Evolutionary conservation across 2,113 vertebrate genomes (phyloP).

Genomic region (Triplophysa rosa): DNA sequence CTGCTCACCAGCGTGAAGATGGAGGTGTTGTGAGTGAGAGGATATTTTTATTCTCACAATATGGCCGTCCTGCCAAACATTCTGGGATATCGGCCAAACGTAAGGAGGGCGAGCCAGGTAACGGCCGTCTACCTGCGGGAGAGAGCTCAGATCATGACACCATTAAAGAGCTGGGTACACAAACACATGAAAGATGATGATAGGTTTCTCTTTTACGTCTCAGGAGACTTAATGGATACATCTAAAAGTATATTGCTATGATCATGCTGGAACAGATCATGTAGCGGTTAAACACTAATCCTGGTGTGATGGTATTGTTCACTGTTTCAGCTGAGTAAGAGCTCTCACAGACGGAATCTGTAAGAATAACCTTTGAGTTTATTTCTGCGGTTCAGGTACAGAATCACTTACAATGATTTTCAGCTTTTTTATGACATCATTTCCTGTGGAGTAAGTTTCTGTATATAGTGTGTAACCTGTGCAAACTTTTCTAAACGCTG

Average conservation of each 20-base stretch:
- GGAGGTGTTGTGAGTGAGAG: conserved; percentile 15
- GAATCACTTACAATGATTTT: not conserved
- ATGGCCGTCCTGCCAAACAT: conserved; percentile 20
- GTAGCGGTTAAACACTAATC: not conserved
- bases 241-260: no score
- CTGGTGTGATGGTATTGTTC: conserved; percentile 1
- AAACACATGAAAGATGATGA: not conserved
- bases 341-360: not conserved
- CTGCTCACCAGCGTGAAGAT: not conserved
- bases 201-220: not conserved
- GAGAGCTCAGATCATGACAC: not conserved
- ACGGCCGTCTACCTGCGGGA: conserved; percentile 8
- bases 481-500: no score
- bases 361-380: not conserved
- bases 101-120: conserved; percentile 17
- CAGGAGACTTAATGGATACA: not conserved
- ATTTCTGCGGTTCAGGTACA: not conserved
- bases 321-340: not conserved
- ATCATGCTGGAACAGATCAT: no score
- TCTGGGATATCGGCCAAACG: conserved; percentile 35
- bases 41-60: conserved; percentile 37
- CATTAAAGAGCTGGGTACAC: not conserved
- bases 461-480: no score
- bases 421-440: no score
- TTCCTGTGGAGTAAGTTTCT: no score